phyloP scores from a whole-genome alignment of 2,888 invertebrate genomes.

The Caenorhabditis zanzibari region DNA sequence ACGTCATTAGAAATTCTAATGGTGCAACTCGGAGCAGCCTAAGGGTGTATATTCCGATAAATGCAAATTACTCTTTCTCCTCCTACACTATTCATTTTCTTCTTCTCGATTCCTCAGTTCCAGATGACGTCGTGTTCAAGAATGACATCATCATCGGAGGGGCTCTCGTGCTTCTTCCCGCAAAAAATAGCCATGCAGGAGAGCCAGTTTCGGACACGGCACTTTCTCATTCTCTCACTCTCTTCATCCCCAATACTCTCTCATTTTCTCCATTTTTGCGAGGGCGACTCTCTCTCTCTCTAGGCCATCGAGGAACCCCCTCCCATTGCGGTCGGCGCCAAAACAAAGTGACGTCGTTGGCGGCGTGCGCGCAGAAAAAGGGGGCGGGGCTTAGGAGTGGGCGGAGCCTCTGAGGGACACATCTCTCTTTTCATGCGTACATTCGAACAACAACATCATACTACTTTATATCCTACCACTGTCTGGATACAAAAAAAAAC shows the following conservation, averaged over 20 bases:
- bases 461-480: conserved; percentile 11
- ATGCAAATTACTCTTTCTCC: conserved; percentile 44
- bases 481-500: conserved; percentile 12
- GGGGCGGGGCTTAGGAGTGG: conserved; percentile 28
- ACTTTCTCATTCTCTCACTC: background rate
- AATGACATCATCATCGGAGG: conserved; percentile 50
- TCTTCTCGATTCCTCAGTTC: conserved; percentile 7
- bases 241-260: conserved; percentile 13
- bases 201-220: background rate
- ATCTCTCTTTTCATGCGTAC: conserved; percentile 4
- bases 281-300: conserved; percentile 35
- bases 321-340: conserved; percentile 29
- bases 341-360: conserved; percentile 55
- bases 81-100: background rate
- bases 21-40: conserved; percentile 23
- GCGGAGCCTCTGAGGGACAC: conserved; percentile 13
- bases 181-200: conserved; percentile 36
- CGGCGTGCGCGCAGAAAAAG: conserved; percentile 26
- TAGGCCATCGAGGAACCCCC: conserved; percentile 5
- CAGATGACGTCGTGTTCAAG: conserved; percentile 48
- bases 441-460: conserved; percentile 14
- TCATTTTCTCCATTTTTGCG: conserved; percentile 36
- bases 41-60: conserved; percentile 37
- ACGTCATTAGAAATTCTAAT: conserved; percentile 38
- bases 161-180: conserved; percentile 18